phyloP scores from a whole-genome alignment of 2,113 vertebrate genomes.

The Lampris megalopsis region DNA sequence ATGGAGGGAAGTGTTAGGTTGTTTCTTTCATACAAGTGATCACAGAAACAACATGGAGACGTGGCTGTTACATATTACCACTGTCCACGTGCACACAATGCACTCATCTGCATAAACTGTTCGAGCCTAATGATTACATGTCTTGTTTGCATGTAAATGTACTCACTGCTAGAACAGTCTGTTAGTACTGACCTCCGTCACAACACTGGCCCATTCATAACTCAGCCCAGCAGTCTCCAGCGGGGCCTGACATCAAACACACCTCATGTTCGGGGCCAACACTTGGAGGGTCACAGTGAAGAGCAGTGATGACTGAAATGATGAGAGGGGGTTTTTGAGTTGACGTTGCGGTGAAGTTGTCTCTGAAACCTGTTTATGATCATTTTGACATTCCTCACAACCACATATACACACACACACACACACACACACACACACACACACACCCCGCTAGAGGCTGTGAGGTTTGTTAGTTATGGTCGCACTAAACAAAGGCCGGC shows the following conservation, averaged over 20 bases:
- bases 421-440: not conserved
- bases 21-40: no score
- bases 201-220: not conserved
- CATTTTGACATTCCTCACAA: not conserved
- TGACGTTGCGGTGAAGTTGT: constrained; percentile 13
- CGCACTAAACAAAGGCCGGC: not conserved
- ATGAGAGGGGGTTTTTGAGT: constrained; percentile 22
- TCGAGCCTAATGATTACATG: no score
- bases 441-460: not conserved
- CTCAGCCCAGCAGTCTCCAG: not conserved
- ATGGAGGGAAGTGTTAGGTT: no score
- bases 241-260: not conserved
- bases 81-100: no score
- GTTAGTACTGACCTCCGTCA: not conserved
- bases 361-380: constrained; percentile 28
- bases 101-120: no score
- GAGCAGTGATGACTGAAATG: not conserved
- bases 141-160: no score
- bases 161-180: no score
- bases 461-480: constrained; percentile 36
- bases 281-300: not conserved
- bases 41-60: no score
- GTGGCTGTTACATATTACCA: no score
- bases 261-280: not conserved
- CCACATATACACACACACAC: not conserved